Conservation (phyloP, 2,888 invertebrate genomes). For the Drosophila prostipennis region DNA sequence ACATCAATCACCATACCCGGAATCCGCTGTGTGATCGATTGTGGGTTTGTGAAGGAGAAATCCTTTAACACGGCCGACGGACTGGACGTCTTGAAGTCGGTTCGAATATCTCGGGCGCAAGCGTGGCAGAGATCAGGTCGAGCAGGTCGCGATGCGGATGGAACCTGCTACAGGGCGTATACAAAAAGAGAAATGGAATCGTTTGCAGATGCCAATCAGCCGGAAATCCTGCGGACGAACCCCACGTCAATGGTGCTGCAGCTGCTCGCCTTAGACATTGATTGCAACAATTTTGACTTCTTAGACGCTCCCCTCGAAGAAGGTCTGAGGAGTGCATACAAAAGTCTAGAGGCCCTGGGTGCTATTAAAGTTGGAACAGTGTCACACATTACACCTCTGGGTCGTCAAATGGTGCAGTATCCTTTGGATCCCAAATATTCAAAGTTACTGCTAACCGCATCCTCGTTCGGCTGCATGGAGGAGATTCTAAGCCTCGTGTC, state of each 20-base stretch:
- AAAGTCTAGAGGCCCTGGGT: slow-evolving; percentile 86
- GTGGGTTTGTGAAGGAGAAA: slow-evolving; percentile 96
- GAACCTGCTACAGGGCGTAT: slow-evolving; percentile 94
- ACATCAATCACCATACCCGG: slow-evolving; percentile 98
- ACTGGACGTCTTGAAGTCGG: slow-evolving; percentile 92
- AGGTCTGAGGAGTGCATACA: slow-evolving; percentile 87
- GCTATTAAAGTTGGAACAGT: slow-evolving; percentile 87
- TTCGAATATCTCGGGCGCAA: slow-evolving; percentile 94
- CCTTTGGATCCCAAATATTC: slow-evolving; percentile 96
- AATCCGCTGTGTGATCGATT: slow-evolving; percentile 95
- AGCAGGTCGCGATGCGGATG: slow-evolving; percentile 94
- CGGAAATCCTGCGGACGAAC: slow-evolving; percentile 93
- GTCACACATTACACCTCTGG: slow-evolving; percentile 90
- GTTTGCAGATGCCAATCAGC: slow-evolving; percentile 89
- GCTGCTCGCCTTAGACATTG: slow-evolving; percentile 92
- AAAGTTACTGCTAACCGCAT: slow-evolving; percentile 91
- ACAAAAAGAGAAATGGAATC: slow-evolving; percentile 90
- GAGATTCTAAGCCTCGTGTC: slow-evolving; percentile 94
- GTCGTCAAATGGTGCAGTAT: slow-evolving; percentile 94
- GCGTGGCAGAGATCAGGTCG: slow-evolving; percentile 97
- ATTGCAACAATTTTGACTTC: slow-evolving; percentile 93
- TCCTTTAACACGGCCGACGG: slow-evolving; percentile 92
- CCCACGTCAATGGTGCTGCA: slow-evolving; percentile 87
- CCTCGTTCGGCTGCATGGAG: slow-evolving; percentile 90
- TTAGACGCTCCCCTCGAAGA: slow-evolving; percentile 94